A percentile compares a stretch with the other conserved stretches of the same genome.
Conservation (phyloP, 2,888 invertebrate species). For the Hyles lineata region DNA sequence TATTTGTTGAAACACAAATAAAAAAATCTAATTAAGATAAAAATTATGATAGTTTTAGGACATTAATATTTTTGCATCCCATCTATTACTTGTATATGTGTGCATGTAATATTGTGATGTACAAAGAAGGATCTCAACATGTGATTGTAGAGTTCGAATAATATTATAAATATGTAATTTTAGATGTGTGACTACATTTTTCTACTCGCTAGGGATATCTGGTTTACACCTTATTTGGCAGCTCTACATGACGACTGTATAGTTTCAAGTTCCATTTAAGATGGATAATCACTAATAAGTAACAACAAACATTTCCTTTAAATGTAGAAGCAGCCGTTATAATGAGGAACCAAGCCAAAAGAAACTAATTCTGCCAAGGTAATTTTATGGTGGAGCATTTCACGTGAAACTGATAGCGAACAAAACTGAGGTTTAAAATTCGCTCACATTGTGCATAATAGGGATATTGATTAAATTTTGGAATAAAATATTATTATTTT, state of each 20-base stretch:
- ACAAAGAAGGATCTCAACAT: conserved; percentile 22
- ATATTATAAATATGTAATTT: conserved; percentile 21
- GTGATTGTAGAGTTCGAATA: conserved; percentile 19
- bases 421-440: too few relatives aligned
- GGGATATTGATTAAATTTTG: too few relatives aligned
- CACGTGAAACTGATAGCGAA: too few relatives aligned
- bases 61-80: conserved; percentile 2
- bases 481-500: too few relatives aligned
- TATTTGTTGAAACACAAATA: too few relatives aligned
- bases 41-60: too few relatives aligned
- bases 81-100: conserved; percentile 19
- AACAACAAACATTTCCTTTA: not conserved
- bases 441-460: too few relatives aligned
- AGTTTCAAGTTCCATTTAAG: not conserved
- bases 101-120: conserved; percentile 23
- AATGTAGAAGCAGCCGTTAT: not conserved
- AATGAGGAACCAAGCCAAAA: not conserved
- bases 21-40: too few relatives aligned
- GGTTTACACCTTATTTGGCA: not conserved
- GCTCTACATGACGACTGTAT: not conserved
- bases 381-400: conserved; percentile 42
- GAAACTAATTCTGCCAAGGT: conserved; percentile 18
- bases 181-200: conserved; percentile 5
- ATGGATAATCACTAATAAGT: not conserved
- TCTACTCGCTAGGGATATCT: not conserved